Evolutionary conservation across 2,797 vertebrate genomes (phyloP).

Genomic region (Garrulus glandarius): DNA sequence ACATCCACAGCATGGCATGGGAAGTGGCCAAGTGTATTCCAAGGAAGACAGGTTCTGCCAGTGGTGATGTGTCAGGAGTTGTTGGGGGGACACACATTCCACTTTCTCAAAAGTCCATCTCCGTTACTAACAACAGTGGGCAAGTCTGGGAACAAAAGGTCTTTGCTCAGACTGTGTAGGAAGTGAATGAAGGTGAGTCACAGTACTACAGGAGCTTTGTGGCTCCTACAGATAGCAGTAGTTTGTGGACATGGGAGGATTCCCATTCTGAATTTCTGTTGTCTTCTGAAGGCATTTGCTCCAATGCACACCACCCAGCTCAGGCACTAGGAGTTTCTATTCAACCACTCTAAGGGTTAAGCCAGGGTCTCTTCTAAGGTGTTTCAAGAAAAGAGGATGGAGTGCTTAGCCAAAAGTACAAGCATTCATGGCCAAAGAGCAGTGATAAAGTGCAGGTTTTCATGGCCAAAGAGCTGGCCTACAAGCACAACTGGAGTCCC

Average conservation of each 20-base stretch:
- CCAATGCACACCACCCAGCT: background rate
- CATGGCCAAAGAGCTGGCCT: background rate
- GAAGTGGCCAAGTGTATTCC: background rate
- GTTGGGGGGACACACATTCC: background rate
- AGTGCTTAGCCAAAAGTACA: background rate
- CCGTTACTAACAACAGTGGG: background rate
- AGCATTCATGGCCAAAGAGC: background rate
- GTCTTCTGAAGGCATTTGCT: background rate
- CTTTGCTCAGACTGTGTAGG: background rate
- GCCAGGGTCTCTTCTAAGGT: background rate
- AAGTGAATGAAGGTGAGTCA: background rate
- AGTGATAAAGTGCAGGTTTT: background rate
- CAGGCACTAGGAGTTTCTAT: background rate
- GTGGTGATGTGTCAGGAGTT: background rate
- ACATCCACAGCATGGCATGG: background rate
- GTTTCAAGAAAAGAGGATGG: background rate
- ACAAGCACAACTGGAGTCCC: fast-evolving
- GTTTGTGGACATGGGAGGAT: background rate
- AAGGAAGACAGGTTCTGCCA: background rate
- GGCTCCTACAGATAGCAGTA: background rate
- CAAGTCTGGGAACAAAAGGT: background rate
- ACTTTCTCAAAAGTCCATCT: background rate
- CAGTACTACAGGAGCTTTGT: background rate
- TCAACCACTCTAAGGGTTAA: background rate
- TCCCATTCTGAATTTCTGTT: background rate